These are phyloP conservation scores for Pelochelys cantorii DNA, from an alignment of 2,797 vertebrate genomes.

Conservation along the genomic window DNA sequence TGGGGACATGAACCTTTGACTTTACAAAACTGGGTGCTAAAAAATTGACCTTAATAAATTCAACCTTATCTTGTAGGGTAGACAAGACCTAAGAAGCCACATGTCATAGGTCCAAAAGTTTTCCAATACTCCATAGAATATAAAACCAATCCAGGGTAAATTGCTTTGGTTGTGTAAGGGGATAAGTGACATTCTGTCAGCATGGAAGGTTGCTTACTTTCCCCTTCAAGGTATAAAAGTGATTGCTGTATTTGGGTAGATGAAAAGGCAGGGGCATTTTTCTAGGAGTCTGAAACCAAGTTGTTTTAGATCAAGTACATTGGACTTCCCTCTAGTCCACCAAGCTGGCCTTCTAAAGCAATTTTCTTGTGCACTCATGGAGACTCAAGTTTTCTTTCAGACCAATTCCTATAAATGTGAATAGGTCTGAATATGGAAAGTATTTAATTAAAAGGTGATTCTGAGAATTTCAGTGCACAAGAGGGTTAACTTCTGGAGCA, in stretches of 20 bases:
- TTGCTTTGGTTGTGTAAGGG: background rate
- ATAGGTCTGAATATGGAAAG: rapidly evolving
- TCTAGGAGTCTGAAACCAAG: background rate
- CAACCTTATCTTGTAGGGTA: too few species aligned
- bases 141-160: background rate
- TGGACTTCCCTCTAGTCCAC: background rate
- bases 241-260: background rate
- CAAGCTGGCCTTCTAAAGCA: background rate
- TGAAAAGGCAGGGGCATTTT: rapidly evolving
- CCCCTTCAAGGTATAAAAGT: rapidly evolving
- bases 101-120: background rate
- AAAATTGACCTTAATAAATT: too few species aligned
- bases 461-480: background rate
- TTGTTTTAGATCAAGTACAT: background rate
- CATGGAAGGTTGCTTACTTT: background rate
- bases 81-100: background rate
- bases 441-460: background rate
- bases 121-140: background rate
- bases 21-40: too few species aligned
- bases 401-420: background rate
- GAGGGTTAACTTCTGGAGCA: rapidly evolving
- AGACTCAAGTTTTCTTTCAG: background rate
- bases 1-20: too few species aligned
- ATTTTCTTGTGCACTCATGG: background rate
- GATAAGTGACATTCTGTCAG: background rate